Evolutionary conservation across 1,140 invertebrate species (phyloP).

Genomic region (Trichogramma pretiosum): DNA sequence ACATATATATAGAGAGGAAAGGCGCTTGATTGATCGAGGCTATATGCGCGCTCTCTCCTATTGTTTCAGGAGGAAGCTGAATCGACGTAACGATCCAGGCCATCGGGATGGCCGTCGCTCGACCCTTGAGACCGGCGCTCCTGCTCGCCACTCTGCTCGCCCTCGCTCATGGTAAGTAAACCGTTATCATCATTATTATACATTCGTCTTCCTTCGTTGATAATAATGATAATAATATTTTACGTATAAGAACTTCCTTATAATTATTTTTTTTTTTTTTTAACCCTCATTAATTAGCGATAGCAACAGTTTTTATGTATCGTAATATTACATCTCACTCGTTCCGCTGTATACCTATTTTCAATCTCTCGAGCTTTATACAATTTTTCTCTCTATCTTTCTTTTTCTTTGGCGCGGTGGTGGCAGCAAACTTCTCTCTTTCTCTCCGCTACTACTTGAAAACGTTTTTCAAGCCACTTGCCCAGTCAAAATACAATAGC

Average conservation of each 20-base stretch:
- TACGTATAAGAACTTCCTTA: too few relatives aligned
- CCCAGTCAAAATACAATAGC: too few relatives aligned
- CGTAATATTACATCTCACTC: too few relatives aligned
- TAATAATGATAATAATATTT: too few relatives aligned
- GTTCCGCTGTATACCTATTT: too few relatives aligned
- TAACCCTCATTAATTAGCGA: too few relatives aligned
- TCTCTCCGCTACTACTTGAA: background rate
- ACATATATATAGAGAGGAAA: background rate
- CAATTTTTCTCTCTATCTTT: too few relatives aligned
- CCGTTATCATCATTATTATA: too few relatives aligned
- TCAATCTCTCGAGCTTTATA: too few relatives aligned
- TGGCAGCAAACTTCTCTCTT: background rate
- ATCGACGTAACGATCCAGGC: conserved; percentile 45
- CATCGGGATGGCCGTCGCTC: conserved; percentile 43
- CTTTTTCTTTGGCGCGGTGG: conserved; percentile 7
- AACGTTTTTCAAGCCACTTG: conserved; percentile 14
- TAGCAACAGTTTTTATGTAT: too few relatives aligned
- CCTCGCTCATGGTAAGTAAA: conserved; percentile 44
- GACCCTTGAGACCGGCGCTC: conserved; percentile 34
- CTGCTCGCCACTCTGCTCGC: conserved; percentile 42
- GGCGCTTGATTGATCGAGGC: conserved; percentile 36
- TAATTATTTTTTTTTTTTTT: too few relatives aligned
- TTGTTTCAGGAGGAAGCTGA: conserved; percentile 44
- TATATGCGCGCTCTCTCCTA: conserved; percentile 1
- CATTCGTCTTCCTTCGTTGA: too few relatives aligned